Conservation (phyloP, 2,888 invertebrate species). For the Geotrupes spiniger region DNA sequence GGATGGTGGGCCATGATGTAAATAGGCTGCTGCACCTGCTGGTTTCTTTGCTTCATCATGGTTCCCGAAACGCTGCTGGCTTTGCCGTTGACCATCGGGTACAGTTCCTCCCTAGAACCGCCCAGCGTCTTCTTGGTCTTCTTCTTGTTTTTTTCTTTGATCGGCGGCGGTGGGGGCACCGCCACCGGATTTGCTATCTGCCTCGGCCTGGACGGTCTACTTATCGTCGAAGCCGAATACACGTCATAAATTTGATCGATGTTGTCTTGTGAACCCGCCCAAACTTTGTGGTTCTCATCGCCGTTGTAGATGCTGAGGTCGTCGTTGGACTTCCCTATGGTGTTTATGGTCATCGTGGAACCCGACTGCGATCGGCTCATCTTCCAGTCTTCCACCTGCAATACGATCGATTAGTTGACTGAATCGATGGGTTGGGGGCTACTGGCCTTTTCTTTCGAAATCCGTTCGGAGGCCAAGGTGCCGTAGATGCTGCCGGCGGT, state of each 20-base stretch:
- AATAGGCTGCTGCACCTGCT: constrained; percentile 44
- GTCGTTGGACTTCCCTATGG: constrained; percentile 62
- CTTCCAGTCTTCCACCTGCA: constrained; percentile 58
- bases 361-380: constrained; percentile 54
- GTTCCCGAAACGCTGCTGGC: constrained; percentile 47
- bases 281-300: constrained; percentile 91
- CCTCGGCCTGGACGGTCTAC: constrained; percentile 71
- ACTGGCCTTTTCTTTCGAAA: constrained; percentile 47
- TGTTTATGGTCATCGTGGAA: constrained; percentile 61
- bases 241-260: constrained; percentile 72
- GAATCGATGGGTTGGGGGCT: neutral
- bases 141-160: constrained; percentile 63
- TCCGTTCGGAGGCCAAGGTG: constrained; percentile 45
- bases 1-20: constrained; percentile 47
- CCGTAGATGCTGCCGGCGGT: constrained; percentile 53
- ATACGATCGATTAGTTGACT: too few species aligned
- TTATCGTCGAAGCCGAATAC: constrained; percentile 57
- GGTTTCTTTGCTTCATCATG: constrained; percentile 49
- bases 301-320: constrained; percentile 84
- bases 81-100: constrained; percentile 55
- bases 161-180: constrained; percentile 74
- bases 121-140: constrained; percentile 58
- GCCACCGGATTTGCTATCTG: constrained; percentile 77
- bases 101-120: constrained; percentile 58
- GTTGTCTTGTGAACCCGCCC: constrained; percentile 79